These are phyloP conservation scores for Macaria liturata DNA, from an alignment of 2,888 invertebrate genomes.

Conservation along the genomic window DNA sequence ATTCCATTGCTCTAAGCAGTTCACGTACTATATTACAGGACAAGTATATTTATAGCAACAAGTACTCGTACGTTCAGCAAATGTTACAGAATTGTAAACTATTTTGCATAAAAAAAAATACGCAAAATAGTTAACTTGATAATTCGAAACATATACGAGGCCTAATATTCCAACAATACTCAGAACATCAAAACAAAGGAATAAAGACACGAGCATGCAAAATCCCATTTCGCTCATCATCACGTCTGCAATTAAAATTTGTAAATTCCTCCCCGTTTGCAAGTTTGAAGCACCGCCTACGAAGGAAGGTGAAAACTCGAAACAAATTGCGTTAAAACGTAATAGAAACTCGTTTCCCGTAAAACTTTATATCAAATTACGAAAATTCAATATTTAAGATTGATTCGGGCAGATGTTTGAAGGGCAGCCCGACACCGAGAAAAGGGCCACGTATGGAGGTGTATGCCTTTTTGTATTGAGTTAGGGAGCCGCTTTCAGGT, in stretches of 20 bases:
- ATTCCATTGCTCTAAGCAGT: no score
- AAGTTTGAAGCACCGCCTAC: conserved; percentile 61
- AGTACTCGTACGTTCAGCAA: no score
- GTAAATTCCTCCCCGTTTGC: conserved; percentile 53
- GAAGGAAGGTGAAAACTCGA: conserved; percentile 74
- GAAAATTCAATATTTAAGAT: conserved; percentile 83
- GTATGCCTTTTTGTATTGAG: conserved; percentile 9
- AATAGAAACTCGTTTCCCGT: conserved; percentile 81
- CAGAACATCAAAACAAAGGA: conserved; percentile 20
- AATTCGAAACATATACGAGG: no score
- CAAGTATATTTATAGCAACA: no score
- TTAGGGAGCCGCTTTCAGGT: conserved; percentile 10
- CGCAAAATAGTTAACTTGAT: no score
- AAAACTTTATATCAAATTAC: conserved; percentile 80
- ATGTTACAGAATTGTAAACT: no score
- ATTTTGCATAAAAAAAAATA: no score
- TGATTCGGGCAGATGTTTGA: conserved; percentile 78
- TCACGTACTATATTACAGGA: no score
- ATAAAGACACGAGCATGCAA: conserved; percentile 34
- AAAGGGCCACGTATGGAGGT: conserved; percentile 48
- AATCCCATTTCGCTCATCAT: conserved; percentile 52
- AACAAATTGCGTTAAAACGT: conserved; percentile 81
- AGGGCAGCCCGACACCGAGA: conserved; percentile 54
- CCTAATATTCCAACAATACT: neutral
- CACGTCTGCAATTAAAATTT: conserved; percentile 68